Conservation (phyloP, 2,113 vertebrate genomes). For the Laticauda colubrina region DNA sequence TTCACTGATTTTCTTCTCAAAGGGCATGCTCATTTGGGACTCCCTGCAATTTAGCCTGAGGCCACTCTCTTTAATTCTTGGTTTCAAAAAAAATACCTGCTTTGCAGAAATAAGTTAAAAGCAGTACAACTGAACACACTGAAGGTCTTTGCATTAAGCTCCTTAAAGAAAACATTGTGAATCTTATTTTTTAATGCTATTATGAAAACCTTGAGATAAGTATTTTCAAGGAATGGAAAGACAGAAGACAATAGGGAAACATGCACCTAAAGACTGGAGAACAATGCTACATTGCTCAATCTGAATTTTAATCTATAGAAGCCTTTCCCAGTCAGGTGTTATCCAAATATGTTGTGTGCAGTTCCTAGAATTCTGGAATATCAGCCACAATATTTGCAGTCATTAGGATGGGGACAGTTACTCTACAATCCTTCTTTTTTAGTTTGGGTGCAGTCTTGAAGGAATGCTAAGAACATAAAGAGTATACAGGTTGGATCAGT, state of each 20-base stretch:
- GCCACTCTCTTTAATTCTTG: conserved; percentile 72
- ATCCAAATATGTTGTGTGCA: background rate
- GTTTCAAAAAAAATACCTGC: conserved; percentile 72
- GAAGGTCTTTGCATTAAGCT: conserved; percentile 61
- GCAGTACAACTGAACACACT: conserved; percentile 59
- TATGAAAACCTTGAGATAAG: conserved; percentile 33
- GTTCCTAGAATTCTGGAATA: background rate
- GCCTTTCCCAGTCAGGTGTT: background rate
- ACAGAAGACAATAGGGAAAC: background rate
- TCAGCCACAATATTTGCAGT: background rate
- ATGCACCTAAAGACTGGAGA: background rate
- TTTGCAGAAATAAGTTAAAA: conserved; percentile 75
- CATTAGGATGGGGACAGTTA: background rate
- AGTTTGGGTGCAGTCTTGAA: background rate
- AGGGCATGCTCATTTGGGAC: conserved; percentile 76
- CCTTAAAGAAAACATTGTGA: conserved; percentile 55
- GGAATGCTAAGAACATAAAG: fast-evolving
- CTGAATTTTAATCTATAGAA: background rate
- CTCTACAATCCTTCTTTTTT: background rate
- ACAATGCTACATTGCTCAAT: background rate
- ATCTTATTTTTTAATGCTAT: conserved; percentile 37
- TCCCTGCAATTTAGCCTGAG: conserved; percentile 72
- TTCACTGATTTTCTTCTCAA: conserved; percentile 73
- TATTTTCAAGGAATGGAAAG: conserved; percentile 15
- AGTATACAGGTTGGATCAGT: background rate